These are phyloP conservation scores for Eilema depressum DNA, from an alignment of 2,888 invertebrate species.

Conservation along the genomic window DNA sequence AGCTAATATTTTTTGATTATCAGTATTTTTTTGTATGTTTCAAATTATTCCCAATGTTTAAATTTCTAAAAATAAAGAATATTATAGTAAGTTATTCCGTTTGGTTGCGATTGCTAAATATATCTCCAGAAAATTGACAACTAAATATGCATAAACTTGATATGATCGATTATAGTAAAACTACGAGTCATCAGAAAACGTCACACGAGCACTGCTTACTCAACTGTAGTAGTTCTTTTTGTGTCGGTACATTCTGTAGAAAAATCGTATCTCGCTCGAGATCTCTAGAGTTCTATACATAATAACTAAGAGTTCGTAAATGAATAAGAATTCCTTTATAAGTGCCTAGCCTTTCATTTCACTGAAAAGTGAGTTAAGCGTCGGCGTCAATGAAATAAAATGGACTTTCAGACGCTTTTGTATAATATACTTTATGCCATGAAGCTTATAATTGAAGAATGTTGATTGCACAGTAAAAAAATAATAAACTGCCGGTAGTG, in stretches of 20 bases:
- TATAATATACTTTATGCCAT: neutral
- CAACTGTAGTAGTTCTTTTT: neutral
- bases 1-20: too few species aligned
- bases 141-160: neutral
- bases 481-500: neutral
- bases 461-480: neutral
- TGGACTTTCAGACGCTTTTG: neutral
- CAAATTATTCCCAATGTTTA: too few species aligned
- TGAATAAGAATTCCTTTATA: conserved; percentile 1
- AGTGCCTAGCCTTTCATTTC: conserved; percentile 1
- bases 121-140: neutral
- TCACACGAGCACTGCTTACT: neutral
- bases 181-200: neutral
- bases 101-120: too few species aligned
- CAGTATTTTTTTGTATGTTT: too few species aligned
- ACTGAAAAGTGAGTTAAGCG: conserved; percentile 1
- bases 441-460: neutral
- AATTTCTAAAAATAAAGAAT: too few species aligned
- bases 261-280: neutral
- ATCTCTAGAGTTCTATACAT: neutral
- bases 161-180: neutral
- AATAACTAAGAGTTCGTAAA: conserved; percentile 5
- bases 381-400: neutral
- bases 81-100: too few species aligned
- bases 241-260: neutral